phyloP scores from a whole-genome alignment of 2,797 vertebrate species.

The Masticophis lateralis region DNA sequence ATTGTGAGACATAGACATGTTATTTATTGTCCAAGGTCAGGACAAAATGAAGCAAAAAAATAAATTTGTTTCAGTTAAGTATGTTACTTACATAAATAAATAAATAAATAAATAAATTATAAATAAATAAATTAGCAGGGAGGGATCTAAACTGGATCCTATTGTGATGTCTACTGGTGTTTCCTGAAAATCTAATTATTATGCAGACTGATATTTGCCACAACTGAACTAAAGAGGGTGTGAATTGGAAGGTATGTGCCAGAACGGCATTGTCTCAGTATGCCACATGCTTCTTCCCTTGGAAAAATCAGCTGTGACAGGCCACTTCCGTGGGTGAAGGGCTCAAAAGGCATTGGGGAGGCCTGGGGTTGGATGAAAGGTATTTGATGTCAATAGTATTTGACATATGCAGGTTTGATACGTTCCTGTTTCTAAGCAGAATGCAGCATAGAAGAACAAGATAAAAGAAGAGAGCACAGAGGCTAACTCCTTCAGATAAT shows the following conservation, averaged over 20 bases:
- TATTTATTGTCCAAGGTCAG: neutral
- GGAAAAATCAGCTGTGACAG: slow-evolving; percentile 83
- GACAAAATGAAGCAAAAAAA: neutral
- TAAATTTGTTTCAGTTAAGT: neutral
- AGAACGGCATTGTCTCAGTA: slow-evolving; percentile 75
- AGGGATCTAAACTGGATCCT: slow-evolving; percentile 38
- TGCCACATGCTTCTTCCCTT: slow-evolving; percentile 67
- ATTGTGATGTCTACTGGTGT: neutral
- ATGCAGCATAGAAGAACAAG: slow-evolving; percentile 68
- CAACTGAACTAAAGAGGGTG: slow-evolving; percentile 54
- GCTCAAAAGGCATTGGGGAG: slow-evolving; percentile 65
- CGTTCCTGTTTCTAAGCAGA: slow-evolving; percentile 75
- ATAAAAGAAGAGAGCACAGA: slow-evolving; percentile 64
- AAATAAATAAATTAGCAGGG: slow-evolving; percentile 14
- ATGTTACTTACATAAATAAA: no score
- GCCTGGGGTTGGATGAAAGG: slow-evolving; percentile 68
- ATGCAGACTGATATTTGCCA: slow-evolving; percentile 55
- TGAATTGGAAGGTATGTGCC: slow-evolving; percentile 61
- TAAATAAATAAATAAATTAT: neutral
- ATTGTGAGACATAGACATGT: neutral
- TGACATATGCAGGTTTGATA: slow-evolving; percentile 77
- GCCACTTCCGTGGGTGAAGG: slow-evolving; percentile 74
- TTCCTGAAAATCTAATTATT: slow-evolving; percentile 52
- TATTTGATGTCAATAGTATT: slow-evolving; percentile 78
- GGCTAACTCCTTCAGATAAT: slow-evolving; percentile 71